Conservation (phyloP, 1,140 invertebrate species). For the Nylanderia fulva region DNA sequence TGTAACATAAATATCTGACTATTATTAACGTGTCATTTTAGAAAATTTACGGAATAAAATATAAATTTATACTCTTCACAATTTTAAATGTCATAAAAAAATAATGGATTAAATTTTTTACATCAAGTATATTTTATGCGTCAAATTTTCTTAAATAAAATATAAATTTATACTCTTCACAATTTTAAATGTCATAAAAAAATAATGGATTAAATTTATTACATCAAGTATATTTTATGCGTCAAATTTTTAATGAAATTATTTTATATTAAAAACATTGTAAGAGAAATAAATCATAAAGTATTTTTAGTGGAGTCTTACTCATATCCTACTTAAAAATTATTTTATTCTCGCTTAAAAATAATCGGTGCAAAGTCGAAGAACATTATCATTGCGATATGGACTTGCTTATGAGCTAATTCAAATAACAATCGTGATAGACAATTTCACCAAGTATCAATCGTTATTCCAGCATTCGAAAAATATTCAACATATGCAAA, state of each 20-base stretch:
- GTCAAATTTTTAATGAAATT: not conserved
- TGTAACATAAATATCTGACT: not conserved
- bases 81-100: not conserved
- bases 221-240: not conserved
- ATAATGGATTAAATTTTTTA: not conserved
- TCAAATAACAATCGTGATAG: slow-evolving; percentile 23
- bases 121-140: not conserved
- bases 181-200: not conserved
- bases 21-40: slow-evolving; percentile 11
- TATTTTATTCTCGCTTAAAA: slow-evolving; percentile 15
- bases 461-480: not conserved
- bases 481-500: not conserved
- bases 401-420: slow-evolving; percentile 6
- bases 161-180: not conserved
- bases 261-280: not conserved
- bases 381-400: slow-evolving; percentile 26
- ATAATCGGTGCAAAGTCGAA: slow-evolving; percentile 11
- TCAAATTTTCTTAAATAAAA: too few relatives aligned
- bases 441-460: not conserved
- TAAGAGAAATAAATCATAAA: slow-evolving; percentile 3
- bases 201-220: not conserved
- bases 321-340: slow-evolving; percentile 21
- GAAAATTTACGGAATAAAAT: not conserved
- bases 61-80: not conserved
- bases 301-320: slow-evolving; percentile 16